Percentiles rank a stretch among this genome's conserved stretches.
phyloP scores from a whole-genome alignment of 2,797 vertebrate genomes.

The Eptatretus atami region DNA sequence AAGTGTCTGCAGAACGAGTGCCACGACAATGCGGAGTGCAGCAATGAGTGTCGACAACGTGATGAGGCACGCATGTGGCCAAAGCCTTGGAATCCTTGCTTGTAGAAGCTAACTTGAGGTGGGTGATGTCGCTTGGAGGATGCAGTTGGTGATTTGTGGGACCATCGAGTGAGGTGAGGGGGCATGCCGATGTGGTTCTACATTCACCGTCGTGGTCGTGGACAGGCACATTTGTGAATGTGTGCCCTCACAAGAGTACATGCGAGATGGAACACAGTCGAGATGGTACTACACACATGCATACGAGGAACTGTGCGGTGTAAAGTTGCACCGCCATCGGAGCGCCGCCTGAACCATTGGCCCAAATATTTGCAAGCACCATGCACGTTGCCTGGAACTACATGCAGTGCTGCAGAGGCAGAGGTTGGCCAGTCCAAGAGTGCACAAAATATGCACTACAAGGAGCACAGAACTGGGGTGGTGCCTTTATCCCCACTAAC shows the following conservation, averaged over 20 bases:
- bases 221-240: constrained; percentile 31
- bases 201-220: constrained; percentile 27
- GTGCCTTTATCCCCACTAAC: constrained; percentile 35
- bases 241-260: constrained; percentile 48
- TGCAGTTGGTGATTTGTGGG: no score
- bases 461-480: constrained; percentile 31
- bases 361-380: constrained; percentile 17
- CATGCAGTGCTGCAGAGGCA: neutral
- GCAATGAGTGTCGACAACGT: constrained; percentile 64
- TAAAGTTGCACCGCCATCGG: constrained; percentile 46
- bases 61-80: constrained; percentile 49
- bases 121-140: neutral
- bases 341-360: constrained; percentile 23
- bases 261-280: constrained; percentile 58
- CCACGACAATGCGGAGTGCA: constrained; percentile 59
- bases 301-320: constrained; percentile 52
- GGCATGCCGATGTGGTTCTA: constrained; percentile 11
- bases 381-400: neutral
- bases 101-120: constrained; percentile 14
- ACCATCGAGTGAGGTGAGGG: no score
- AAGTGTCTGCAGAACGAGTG: constrained; percentile 41
- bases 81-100: constrained; percentile 67
- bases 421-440: constrained; percentile 16
- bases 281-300: constrained; percentile 51
- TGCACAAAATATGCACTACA: constrained; percentile 57